phyloP scores from a whole-genome alignment of 1,140 invertebrate species.

The Acromyrmex echinatior region DNA sequence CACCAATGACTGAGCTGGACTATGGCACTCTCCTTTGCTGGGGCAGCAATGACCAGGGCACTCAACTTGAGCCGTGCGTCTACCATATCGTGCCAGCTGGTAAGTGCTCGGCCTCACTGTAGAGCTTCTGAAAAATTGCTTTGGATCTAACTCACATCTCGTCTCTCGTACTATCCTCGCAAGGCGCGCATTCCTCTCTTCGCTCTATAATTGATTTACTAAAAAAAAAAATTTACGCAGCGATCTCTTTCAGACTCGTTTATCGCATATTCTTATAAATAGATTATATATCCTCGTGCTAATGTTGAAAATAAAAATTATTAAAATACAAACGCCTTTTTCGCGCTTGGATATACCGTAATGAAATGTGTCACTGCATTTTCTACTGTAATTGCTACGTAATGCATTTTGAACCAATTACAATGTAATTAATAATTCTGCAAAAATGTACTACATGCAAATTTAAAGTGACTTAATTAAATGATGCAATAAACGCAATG shows the following conservation, averaged over 20 bases:
- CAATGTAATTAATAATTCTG: constrained; percentile 11
- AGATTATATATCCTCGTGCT: neutral
- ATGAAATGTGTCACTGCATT: neutral
- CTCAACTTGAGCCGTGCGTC: constrained; percentile 90
- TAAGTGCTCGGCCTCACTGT: constrained; percentile 80
- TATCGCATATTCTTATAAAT: neutral
- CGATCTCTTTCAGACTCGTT: neutral
- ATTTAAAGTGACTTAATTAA: constrained; percentile 47
- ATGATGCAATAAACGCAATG: constrained; percentile 16
- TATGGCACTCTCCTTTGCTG: constrained; percentile 91
- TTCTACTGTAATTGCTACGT: neutral
- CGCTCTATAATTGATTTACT: neutral
- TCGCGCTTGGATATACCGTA: neutral
- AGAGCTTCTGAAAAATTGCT: constrained; percentile 10
- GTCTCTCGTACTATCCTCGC: neutral
- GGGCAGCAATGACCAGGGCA: constrained; percentile 90
- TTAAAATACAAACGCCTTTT: neutral
- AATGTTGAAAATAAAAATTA: neutral
- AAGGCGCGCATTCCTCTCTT: neutral
- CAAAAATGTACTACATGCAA: constrained; percentile 23
- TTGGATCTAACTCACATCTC: neutral
- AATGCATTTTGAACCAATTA: constrained; percentile 27
- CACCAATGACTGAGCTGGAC: constrained; percentile 90
- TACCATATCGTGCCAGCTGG: constrained; percentile 91
- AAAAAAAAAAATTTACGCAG: neutral